These are phyloP conservation scores for Polypedilum vanderplanki DNA, from an alignment of 1,140 invertebrate species.

Conservation along the genomic window DNA sequence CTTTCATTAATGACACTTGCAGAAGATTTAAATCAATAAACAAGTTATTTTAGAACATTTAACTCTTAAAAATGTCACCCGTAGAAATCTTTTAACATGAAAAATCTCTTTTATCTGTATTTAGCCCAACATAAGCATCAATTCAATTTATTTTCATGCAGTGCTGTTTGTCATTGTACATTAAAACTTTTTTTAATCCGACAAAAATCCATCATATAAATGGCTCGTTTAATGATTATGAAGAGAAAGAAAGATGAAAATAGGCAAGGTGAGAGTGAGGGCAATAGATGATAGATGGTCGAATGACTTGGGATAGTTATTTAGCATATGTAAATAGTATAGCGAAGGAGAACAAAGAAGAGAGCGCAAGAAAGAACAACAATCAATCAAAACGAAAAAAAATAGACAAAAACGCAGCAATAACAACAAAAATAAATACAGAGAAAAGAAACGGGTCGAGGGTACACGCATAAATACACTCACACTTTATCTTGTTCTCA, in stretches of 20 bases:
- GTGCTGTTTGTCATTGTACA: too few relatives aligned
- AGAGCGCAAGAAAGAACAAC: not conserved
- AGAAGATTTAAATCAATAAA: too few relatives aligned
- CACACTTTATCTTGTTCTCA: not conserved
- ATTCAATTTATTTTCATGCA: too few relatives aligned
- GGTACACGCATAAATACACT: not conserved
- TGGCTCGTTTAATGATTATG: not conserved
- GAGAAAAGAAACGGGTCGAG: not conserved
- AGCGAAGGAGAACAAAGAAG: not conserved
- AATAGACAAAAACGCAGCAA: not conserved
- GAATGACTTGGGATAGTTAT: not conserved
- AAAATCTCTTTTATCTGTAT: too few relatives aligned
- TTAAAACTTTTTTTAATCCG: too few relatives aligned
- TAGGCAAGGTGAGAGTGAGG: not conserved
- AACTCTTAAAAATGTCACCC: too few relatives aligned
- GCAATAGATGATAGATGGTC: too few relatives aligned
- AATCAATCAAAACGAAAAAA: constrained; percentile 19
- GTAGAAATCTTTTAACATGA: too few relatives aligned
- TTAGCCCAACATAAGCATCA: too few relatives aligned
- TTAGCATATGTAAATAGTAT: not conserved
- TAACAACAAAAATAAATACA: constrained; percentile 10
- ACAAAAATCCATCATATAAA: too few relatives aligned
- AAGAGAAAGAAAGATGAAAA: not conserved
- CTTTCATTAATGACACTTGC: too few relatives aligned
- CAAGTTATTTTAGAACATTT: too few relatives aligned